These are phyloP conservation scores for Anastatus disparis DNA, from an alignment of 1,140 invertebrate species.

Conservation along the genomic window DNA sequence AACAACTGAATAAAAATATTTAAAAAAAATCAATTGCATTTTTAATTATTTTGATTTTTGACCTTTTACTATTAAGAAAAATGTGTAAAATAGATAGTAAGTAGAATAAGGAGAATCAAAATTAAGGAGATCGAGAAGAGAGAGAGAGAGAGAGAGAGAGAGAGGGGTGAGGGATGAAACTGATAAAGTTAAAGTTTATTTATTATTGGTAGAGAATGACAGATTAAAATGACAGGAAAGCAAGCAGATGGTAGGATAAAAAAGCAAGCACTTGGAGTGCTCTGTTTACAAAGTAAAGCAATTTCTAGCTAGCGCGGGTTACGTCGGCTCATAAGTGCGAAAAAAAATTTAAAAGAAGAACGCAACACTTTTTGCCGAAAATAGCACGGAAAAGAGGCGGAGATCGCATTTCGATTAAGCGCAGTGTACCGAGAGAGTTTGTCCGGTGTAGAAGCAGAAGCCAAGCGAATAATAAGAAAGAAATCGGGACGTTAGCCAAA, in stretches of 20 bases:
- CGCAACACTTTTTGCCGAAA: slow-evolving; percentile 57
- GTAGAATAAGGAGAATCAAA: too few species aligned
- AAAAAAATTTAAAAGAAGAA: slow-evolving; percentile 57
- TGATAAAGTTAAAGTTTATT: too few species aligned
- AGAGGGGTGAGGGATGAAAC: too few species aligned
- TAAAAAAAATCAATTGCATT: slow-evolving; percentile 15
- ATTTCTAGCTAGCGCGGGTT: not conserved
- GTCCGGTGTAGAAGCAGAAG: slow-evolving; percentile 51
- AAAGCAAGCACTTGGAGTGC: not conserved
- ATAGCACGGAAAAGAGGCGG: slow-evolving; percentile 61
- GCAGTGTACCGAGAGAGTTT: slow-evolving; percentile 51
- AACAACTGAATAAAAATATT: slow-evolving; percentile 6
- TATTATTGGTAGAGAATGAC: too few species aligned
- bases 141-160: too few species aligned
- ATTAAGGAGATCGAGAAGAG: too few species aligned
- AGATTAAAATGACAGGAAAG: not conserved
- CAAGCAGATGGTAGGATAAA: not conserved
- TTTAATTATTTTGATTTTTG: too few species aligned
- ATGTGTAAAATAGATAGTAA: too few species aligned
- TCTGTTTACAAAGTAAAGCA: slow-evolving; percentile 51
- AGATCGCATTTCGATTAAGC: slow-evolving; percentile 65
- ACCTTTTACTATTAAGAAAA: too few species aligned
- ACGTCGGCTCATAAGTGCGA: too few species aligned
- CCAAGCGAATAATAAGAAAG: slow-evolving; percentile 48
- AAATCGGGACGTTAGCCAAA: slow-evolving; percentile 65